Percentiles rank a stretch among this genome's conserved stretches.
These are phyloP conservation scores for Myoxocephalus aenaeus DNA, from an alignment of 2,797 vertebrate species.

Conservation along the genomic window DNA sequence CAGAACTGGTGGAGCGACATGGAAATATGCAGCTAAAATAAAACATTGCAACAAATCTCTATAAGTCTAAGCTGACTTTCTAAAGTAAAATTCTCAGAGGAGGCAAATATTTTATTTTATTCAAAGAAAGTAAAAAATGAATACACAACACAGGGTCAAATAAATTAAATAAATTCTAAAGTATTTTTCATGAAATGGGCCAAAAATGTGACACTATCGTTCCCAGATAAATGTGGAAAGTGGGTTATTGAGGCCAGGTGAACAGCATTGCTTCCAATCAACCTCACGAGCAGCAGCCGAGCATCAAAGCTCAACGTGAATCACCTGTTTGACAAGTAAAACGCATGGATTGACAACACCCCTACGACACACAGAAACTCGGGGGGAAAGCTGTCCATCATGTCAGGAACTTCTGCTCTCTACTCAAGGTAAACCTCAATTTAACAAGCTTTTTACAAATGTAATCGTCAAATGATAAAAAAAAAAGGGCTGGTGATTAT, in stretches of 20 bases:
- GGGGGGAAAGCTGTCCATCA: slow-evolving; percentile 32
- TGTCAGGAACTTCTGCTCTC: slow-evolving; percentile 32
- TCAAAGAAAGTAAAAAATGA: background rate
- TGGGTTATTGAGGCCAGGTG: slow-evolving; percentile 63
- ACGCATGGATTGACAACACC: background rate
- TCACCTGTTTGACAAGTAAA: slow-evolving; percentile 21
- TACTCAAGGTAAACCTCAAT: slow-evolving; percentile 58
- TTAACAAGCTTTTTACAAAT: background rate
- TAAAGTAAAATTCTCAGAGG: background rate
- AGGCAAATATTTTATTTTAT: background rate
- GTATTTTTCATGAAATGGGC: background rate
- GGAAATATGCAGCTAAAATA: background rate
- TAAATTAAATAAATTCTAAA: accelerated
- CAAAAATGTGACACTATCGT: background rate
- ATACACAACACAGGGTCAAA: background rate
- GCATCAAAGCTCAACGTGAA: background rate
- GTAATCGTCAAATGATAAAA: no score
- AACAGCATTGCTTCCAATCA: slow-evolving; percentile 69
- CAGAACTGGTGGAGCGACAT: slow-evolving; percentile 60
- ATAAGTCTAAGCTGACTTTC: background rate
- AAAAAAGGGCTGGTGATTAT: background rate
- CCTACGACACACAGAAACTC: background rate
- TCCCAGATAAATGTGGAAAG: slow-evolving; percentile 19
- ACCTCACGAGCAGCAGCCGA: slow-evolving; percentile 43
- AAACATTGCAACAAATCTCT: background rate